A percentile compares a stretch with the other conserved stretches of the same genome.
These are phyloP conservation scores for Archilochus colubris DNA, from an alignment of 2,113 vertebrate species.

Conservation along the genomic window DNA sequence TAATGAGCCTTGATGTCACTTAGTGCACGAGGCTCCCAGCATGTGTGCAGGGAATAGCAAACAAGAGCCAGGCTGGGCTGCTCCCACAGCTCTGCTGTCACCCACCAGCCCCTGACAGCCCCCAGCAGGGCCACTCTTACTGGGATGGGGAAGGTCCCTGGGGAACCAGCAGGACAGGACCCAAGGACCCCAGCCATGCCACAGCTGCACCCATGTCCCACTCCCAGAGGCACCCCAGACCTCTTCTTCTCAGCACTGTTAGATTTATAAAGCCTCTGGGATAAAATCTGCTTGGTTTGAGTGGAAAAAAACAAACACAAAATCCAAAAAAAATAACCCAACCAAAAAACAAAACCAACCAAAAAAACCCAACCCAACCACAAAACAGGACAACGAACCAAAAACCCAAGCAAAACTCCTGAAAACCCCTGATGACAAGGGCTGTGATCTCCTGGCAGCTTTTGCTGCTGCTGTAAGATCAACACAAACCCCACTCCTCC, in stretches of 20 bases:
- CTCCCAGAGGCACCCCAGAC: not conserved
- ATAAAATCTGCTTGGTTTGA: not conserved
- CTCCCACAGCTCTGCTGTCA: not conserved
- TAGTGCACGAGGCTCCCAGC: slow-evolving; percentile 78
- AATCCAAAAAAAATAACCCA: not conserved
- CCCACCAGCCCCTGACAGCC: not conserved
- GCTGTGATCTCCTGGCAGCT: slow-evolving; percentile 36
- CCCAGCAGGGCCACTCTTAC: not conserved
- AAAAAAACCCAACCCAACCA: too few species aligned
- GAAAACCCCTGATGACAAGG: slow-evolving; percentile 1
- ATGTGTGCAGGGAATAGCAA: slow-evolving; percentile 86
- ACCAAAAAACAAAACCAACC: not conserved
- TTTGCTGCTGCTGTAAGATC: slow-evolving; percentile 26
- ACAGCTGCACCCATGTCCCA: not conserved
- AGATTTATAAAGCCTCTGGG: not conserved
- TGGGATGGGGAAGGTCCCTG: not conserved
- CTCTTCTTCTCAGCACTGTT: not conserved
- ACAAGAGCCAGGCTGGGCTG: slow-evolving; percentile 55
- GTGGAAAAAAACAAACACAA: too few species aligned
- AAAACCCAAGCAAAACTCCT: too few species aligned
- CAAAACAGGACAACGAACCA: too few species aligned
- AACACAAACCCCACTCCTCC: slow-evolving; percentile 16
- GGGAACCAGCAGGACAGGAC: not conserved
- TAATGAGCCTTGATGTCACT: slow-evolving; percentile 93
- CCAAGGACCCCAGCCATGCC: not conserved